A percentile compares a stretch with the other conserved stretches of the same genome.
Evolutionary conservation across 2,797 vertebrate species (phyloP).

Genomic region (Xenops minutus): DNA sequence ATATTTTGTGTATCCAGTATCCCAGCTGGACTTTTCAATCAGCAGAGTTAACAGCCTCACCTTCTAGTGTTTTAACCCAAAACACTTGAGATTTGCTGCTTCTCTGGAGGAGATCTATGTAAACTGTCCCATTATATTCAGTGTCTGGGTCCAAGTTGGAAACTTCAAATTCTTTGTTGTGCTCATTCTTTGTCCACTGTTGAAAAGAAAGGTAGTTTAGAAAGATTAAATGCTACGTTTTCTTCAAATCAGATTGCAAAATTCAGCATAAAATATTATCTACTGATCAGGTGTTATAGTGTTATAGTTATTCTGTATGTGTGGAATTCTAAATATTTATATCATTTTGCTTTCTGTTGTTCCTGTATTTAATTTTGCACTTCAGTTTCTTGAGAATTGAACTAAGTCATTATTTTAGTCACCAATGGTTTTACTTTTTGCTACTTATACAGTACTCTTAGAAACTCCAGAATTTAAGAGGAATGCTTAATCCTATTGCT

Average conservation of each 20-base stretch:
- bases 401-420: neutral
- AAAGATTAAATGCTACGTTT: neutral
- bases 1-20: neutral
- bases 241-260: neutral
- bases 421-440: neutral
- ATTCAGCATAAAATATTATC: neutral
- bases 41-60: constrained; percentile 45
- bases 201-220: constrained; percentile 8
- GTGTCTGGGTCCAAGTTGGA: constrained; percentile 70
- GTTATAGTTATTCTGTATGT: neutral
- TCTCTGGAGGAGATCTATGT: neutral
- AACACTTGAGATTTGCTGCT: constrained; percentile 55
- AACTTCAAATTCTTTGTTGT: constrained; percentile 69
- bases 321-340: neutral
- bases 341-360: neutral
- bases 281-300: neutral
- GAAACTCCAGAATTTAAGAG: neutral
- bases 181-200: constrained; percentile 47
- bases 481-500: neutral
- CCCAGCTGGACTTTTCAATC: neutral
- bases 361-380: neutral
- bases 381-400: neutral
- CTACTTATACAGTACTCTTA: neutral
- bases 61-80: constrained; percentile 65
- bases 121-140: constrained; percentile 62